These are phyloP conservation scores for Diplosoma virens DNA, from an alignment of 23 tunicate species.

Conservation along the genomic window DNA sequence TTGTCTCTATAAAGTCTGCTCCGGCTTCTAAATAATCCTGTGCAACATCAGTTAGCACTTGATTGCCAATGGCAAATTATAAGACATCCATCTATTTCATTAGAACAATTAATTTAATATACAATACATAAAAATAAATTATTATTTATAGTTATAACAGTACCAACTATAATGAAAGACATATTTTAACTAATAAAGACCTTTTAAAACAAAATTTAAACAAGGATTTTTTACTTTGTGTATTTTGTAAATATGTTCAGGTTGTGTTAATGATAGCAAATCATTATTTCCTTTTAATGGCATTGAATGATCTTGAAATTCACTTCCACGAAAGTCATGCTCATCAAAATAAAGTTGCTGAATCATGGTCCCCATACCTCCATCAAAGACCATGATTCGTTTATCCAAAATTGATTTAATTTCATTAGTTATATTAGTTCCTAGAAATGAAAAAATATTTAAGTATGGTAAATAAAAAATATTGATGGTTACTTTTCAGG, in stretches of 20 bases:
- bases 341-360: constrained; percentile 58
- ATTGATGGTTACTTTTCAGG: too few relatives aligned
- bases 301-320: constrained; percentile 54
- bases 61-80: too few relatives aligned
- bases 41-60: too few relatives aligned
- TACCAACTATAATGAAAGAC: too few relatives aligned
- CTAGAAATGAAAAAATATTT: constrained; percentile 1
- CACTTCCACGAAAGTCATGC: constrained; percentile 75
- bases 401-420: constrained; percentile 8
- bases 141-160: too few relatives aligned
- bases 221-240: constrained; percentile 77
- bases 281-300: constrained; percentile 92
- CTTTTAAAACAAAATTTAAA: too few relatives aligned
- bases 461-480: too few relatives aligned
- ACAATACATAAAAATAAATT: too few relatives aligned
- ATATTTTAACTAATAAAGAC: too few relatives aligned
- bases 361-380: constrained; percentile 97
- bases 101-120: too few relatives aligned
- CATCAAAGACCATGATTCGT: constrained; percentile 84
- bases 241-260: constrained; percentile 73
- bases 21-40: constrained; percentile 83
- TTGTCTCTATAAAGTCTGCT: constrained; percentile 89
- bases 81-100: too few relatives aligned
- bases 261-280: constrained; percentile 75
- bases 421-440: constrained; percentile 8